Evolutionary conservation across 2,797 vertebrate genomes (phyloP).

Genomic region (Sternotherus odoratus): DNA sequence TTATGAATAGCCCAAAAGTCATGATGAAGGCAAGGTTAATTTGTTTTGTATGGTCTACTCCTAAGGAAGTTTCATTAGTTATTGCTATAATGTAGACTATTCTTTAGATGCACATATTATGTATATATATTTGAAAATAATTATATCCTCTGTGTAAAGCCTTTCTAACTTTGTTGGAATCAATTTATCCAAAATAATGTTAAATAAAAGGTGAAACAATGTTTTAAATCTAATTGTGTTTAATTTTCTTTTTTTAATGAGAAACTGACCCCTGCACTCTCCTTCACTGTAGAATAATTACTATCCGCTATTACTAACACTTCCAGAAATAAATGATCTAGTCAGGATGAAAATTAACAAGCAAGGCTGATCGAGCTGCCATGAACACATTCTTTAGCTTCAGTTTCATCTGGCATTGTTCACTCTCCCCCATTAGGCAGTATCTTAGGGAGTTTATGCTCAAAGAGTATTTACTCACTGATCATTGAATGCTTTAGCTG

Average conservation of each 20-base stretch:
- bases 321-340: constrained; percentile 66
- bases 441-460: background rate
- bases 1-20: background rate
- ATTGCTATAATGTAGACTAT: background rate
- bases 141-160: background rate
- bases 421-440: constrained; percentile 28
- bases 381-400: background rate
- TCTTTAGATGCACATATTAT: background rate
- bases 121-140: background rate
- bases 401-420: constrained; percentile 38
- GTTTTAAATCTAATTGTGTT: constrained; percentile 30
- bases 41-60: background rate
- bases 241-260: constrained; percentile 60
- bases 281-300: constrained; percentile 66
- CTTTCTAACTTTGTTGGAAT: background rate
- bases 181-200: constrained; percentile 5
- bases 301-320: constrained; percentile 63
- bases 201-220: constrained; percentile 43
- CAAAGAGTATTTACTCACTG: constrained; percentile 43
- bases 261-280: constrained; percentile 59
- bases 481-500: background rate
- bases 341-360: constrained; percentile 64
- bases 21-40: background rate
- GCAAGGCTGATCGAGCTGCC: constrained; percentile 38
- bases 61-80: background rate